Percentiles rank a stretch among this genome's conserved stretches.
These are phyloP conservation scores for Enteromius mattozi DNA, from an alignment of 2,797 vertebrate genomes.

Conservation along the genomic window DNA sequence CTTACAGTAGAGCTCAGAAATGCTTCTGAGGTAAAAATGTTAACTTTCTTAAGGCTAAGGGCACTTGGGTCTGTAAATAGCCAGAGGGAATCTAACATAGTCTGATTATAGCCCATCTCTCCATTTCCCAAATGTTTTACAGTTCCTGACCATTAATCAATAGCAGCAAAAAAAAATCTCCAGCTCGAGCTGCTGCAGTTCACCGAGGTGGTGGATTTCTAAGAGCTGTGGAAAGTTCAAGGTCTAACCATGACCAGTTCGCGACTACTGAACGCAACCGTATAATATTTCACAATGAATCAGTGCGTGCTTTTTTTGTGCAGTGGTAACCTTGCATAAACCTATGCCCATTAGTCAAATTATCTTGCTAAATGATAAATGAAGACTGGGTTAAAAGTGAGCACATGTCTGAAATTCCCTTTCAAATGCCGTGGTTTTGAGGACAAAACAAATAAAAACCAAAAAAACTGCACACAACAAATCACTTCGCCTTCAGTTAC, in stretches of 20 bases:
- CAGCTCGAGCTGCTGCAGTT: slow-evolving; percentile 55
- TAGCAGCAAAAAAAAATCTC: slow-evolving; percentile 71
- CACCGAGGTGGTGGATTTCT: slow-evolving; percentile 53
- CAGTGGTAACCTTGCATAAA: slow-evolving; percentile 14
- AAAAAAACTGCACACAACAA: slow-evolving; percentile 27
- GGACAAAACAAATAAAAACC: slow-evolving; percentile 15
- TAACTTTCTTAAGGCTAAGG: slow-evolving; percentile 72
- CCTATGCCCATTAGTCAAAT: slow-evolving; percentile 32
- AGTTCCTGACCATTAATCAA: slow-evolving; percentile 82
- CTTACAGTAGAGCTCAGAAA: slow-evolving; percentile 44
- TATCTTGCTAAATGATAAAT: slow-evolving; percentile 31
- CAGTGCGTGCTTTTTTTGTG: background rate
- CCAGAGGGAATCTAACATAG: slow-evolving; percentile 75
- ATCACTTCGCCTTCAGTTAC: slow-evolving; percentile 22
- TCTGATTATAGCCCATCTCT: slow-evolving; percentile 77
- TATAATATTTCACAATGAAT: slow-evolving; percentile 38
- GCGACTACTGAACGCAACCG: slow-evolving; percentile 14
- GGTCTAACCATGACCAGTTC: slow-evolving; percentile 48
- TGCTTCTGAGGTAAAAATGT: slow-evolving; percentile 47
- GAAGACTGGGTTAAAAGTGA: slow-evolving; percentile 17
- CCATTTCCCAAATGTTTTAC: slow-evolving; percentile 80
- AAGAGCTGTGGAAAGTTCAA: slow-evolving; percentile 54
- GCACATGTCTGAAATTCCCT: slow-evolving; percentile 2
- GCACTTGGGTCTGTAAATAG: slow-evolving; percentile 78
- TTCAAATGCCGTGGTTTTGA: background rate